Evolutionary conservation across 1,140 invertebrate species (phyloP).

Genomic region (Ceratosolen solmsi): DNA sequence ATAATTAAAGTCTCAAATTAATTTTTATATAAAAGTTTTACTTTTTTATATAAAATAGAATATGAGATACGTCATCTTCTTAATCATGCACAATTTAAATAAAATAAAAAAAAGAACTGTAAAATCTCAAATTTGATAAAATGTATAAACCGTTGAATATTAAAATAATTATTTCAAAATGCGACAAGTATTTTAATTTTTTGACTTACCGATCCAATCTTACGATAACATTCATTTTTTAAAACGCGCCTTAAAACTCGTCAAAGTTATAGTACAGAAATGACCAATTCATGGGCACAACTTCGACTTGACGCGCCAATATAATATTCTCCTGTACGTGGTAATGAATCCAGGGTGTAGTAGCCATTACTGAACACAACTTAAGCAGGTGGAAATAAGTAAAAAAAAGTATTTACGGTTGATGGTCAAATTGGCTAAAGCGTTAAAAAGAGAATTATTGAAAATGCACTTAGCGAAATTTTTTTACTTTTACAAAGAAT

Average conservation of each 20-base stretch:
- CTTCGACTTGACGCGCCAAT: conserved; percentile 19
- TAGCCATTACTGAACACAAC: conserved; percentile 19
- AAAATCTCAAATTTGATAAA: too few relatives aligned
- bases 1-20: too few relatives aligned
- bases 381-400: conserved; percentile 41
- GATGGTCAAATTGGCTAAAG: conserved; percentile 22
- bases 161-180: neutral
- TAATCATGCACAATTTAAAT: too few relatives aligned
- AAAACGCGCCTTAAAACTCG: neutral
- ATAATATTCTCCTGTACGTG: conserved; percentile 26
- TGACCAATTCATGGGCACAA: conserved; percentile 38
- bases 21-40: too few relatives aligned
- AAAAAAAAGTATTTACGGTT: conserved; percentile 10
- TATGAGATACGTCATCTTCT: too few relatives aligned
- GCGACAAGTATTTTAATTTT: conserved; percentile 26
- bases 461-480: conserved; percentile 21
- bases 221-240: neutral
- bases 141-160: too few relatives aligned
- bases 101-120: too few relatives aligned
- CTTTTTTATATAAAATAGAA: too few relatives aligned
- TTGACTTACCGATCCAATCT: neutral
- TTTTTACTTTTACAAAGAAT: neutral
- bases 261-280: conserved; percentile 24
- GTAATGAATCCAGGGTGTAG: conserved; percentile 42
- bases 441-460: conserved; percentile 34